Evolutionary conservation across 2,888 invertebrate species (phyloP).

Genomic region (Leptothorax acervorum): DNA sequence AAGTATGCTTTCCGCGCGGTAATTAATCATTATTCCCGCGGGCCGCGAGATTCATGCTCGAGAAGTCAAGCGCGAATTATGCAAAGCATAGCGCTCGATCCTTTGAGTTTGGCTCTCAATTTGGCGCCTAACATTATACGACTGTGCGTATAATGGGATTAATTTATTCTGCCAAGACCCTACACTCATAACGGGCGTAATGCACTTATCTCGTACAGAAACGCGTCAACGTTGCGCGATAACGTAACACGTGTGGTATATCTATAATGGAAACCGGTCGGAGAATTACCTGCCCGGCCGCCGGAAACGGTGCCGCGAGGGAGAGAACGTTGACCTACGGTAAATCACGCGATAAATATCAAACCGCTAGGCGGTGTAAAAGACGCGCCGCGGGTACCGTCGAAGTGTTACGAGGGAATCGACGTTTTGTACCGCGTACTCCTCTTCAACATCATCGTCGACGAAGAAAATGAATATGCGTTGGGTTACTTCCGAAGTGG

Average conservation of each 20-base stretch:
- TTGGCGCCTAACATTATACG: slow-evolving; percentile 11
- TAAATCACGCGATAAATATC: slow-evolving; percentile 70
- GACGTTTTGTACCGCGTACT: slow-evolving; percentile 44
- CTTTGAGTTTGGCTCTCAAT: slow-evolving; percentile 19
- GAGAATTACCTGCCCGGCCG: slow-evolving; percentile 7
- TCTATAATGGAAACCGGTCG: slow-evolving; percentile 1
- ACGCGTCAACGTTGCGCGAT: slow-evolving; percentile 9
- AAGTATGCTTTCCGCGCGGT: slow-evolving; percentile 65
- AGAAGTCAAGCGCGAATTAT: slow-evolving; percentile 45
- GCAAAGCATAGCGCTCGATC: slow-evolving; percentile 53
- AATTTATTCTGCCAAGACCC: slow-evolving; percentile 27
- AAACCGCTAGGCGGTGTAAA: slow-evolving; percentile 60
- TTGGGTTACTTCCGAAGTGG: slow-evolving; percentile 15
- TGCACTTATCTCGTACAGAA: slow-evolving; percentile 1
- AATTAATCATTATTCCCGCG: slow-evolving; percentile 69
- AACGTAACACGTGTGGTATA: neutral
- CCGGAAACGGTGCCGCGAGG: slow-evolving; percentile 41
- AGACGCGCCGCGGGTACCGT: slow-evolving; percentile 47
- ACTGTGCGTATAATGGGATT: slow-evolving; percentile 17
- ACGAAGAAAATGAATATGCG: slow-evolving; percentile 54
- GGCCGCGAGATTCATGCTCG: slow-evolving; percentile 57
- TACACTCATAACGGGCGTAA: neutral
- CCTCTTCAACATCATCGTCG: neutral
- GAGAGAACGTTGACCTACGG: slow-evolving; percentile 48
- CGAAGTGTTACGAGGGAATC: slow-evolving; percentile 51